Evolutionary conservation across 1,140 invertebrate genomes (phyloP).

Genomic region (silkworm (Bombyx mori)): DNA sequence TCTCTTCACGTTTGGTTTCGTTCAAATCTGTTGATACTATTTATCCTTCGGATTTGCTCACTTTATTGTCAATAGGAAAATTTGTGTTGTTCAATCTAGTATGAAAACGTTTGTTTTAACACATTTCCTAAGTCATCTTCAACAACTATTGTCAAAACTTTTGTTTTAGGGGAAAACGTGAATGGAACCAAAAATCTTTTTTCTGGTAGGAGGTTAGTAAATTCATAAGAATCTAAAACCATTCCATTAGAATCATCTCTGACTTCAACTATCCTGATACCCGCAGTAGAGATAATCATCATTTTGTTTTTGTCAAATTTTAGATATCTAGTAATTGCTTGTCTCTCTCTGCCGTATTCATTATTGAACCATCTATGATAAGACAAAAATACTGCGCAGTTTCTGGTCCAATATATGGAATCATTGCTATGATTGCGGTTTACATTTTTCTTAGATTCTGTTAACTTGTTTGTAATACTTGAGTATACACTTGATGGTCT

Average conservation of each 20-base stretch:
- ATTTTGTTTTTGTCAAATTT: conserved; percentile 72
- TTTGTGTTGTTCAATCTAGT: conserved; percentile 22
- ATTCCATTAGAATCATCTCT: conserved; percentile 74
- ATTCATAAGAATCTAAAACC: conserved; percentile 79
- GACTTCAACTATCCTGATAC: conserved; percentile 80
- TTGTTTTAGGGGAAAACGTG: conserved; percentile 60
- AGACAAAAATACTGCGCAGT: conserved; percentile 77
- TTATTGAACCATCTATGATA: conserved; percentile 76
- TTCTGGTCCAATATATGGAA: conserved; percentile 77
- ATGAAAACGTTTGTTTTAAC: conserved; percentile 71
- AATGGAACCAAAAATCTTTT: conserved; percentile 73
- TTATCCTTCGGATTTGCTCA: background rate
- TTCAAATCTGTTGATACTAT: no score
- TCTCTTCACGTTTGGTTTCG: no score
- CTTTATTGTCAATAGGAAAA: conserved; percentile 28
- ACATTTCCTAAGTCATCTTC: conserved; percentile 73
- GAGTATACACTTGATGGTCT: conserved; percentile 67
- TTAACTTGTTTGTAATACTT: conserved; percentile 55
- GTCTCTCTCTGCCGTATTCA: conserved; percentile 66
- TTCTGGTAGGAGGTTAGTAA: conserved; percentile 70
- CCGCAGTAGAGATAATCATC: conserved; percentile 75
- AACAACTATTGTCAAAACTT: conserved; percentile 67
- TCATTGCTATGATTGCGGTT: conserved; percentile 61
- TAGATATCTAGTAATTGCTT: conserved; percentile 69
- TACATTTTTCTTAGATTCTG: conserved; percentile 64